phyloP scores from a whole-genome alignment of 2,888 invertebrate genomes.

The Lasioglossum vierecki region DNA sequence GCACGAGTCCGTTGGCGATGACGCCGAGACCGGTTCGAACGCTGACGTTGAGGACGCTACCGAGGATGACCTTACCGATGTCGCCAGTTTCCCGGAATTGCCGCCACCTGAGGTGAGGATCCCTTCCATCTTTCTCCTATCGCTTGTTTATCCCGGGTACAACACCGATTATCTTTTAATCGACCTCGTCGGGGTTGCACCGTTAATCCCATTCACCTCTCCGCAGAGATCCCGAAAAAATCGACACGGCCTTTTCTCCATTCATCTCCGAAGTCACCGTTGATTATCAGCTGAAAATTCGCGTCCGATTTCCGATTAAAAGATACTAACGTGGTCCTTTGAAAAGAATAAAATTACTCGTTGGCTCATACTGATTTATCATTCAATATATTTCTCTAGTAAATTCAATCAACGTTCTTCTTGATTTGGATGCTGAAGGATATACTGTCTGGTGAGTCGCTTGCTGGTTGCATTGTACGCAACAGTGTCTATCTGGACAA shows the following conservation, averaged over 20 bases:
- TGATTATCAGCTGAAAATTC: background rate
- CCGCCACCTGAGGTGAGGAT: conserved; percentile 81
- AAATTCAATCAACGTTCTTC: background rate
- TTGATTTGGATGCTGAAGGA: background rate
- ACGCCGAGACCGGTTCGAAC: conserved; percentile 76
- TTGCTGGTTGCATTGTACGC: background rate
- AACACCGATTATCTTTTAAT: background rate
- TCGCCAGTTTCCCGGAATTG: conserved; percentile 80
- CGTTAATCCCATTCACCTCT: background rate
- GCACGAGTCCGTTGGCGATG: conserved; percentile 80
- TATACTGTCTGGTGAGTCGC: background rate
- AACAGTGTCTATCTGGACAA: background rate
- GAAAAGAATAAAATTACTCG: background rate
- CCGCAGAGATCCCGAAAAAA: background rate
- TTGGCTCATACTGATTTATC: background rate
- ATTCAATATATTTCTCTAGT: background rate
- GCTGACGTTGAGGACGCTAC: conserved; percentile 77
- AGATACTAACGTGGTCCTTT: background rate
- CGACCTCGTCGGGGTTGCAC: background rate
- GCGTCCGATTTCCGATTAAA: background rate
- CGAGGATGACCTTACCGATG: conserved; percentile 80
- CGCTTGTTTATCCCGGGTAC: conserved; percentile 35
- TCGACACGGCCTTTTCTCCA: background rate
- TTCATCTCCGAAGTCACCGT: background rate
- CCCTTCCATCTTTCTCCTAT: conserved; percentile 17